Base-by-base conservation (phyloP, 1,140 invertebrate genomes). In the Monomorium pharaonis region DNA sequence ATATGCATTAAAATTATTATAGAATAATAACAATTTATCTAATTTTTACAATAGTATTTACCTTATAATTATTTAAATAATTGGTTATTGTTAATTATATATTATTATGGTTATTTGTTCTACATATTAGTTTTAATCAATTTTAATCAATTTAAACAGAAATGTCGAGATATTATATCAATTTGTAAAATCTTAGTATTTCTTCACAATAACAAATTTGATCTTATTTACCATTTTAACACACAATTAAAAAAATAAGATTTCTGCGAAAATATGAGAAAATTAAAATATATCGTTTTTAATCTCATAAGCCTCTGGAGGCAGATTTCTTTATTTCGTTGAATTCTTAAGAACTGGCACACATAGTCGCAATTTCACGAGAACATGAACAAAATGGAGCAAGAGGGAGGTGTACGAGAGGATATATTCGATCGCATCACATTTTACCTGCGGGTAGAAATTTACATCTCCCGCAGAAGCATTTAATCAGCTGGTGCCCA, bases 401-500 rank as follows among this genome's bases (percentile, higher is more conserved):
- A 27, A 27, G 24, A 6, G 42, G 42, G 42, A 10, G 12, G 33
- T 18, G 21, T 18, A 21, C 7, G 47, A 56, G 30, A 86, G 87
- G 70, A 74, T 87, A 84, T 72, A 44, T 42, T 42, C 67, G 49
- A 54, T 58, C 33, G 49, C 33, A 75, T 74, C 84, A 67, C 85
- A 85, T 90, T 89, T 90, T 88, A 86, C 72, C 85, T 72, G 85
- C 85, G 56, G 47, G 70, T 44, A 51, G 58, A 81, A 89, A 89
- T 90, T 90, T 89, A 81, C 88, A 89, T 90, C 88, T 89, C 80
- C 70, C 56, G 88, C 75, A 85, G 88, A 89, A 85, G 89, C 88
- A 87, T 89, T 90, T 90, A 90, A 90, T 90, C 89, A 90, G 88
- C 86, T 89, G 86, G 75, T 85, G 76, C 75, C 81, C 88, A 74